Percentiles rank a stretch among this genome's conserved stretches.
Evolutionary conservation across 92 coral and sea anemone genomes (phyloP).

Genomic region (Palythoa grandiflora): DNA sequence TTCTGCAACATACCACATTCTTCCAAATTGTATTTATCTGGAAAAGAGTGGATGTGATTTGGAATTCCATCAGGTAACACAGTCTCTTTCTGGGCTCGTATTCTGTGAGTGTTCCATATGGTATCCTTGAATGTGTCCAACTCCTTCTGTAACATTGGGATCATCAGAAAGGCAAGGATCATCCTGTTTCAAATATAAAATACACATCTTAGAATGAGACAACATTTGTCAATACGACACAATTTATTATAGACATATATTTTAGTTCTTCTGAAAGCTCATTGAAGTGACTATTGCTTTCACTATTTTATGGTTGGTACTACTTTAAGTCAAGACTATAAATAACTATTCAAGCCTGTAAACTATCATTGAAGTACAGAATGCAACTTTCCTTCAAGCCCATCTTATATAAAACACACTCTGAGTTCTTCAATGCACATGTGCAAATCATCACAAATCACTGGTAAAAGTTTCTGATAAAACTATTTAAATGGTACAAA

Average conservation of each 20-base stretch:
- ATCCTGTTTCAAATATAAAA: conserved; percentile 27
- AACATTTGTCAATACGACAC: conserved; percentile 16
- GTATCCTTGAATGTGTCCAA: conserved; percentile 41
- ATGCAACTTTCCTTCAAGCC: conserved; percentile 28
- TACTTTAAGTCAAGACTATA: not conserved
- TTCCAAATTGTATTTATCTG: conserved; percentile 42
- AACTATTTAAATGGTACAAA: conserved; percentile 25
- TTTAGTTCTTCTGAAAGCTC: conserved; percentile 8
- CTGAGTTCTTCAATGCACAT: conserved; percentile 29
- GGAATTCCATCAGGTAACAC: conserved; percentile 53
- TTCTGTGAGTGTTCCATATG: conserved; percentile 54
- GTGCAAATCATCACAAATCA: conserved; percentile 27
- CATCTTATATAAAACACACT: conserved; percentile 19
- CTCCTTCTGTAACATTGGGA: conserved; percentile 44
- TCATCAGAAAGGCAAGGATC: conserved; percentile 19
- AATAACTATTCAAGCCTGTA: conserved; percentile 7
- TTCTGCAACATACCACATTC: conserved; percentile 45
- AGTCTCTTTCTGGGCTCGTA: conserved; percentile 52
- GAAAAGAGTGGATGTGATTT: conserved; percentile 52
- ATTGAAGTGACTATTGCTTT: conserved; percentile 10
- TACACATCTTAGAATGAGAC: conserved; percentile 8
- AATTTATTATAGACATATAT: conserved; percentile 9
- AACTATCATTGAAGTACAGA: conserved; percentile 25
- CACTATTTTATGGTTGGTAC: conserved; percentile 7
- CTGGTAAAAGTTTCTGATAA: conserved; percentile 26